Conservation (phyloP, 2,797 vertebrate species). For the Anolis apletophallus region DNA sequence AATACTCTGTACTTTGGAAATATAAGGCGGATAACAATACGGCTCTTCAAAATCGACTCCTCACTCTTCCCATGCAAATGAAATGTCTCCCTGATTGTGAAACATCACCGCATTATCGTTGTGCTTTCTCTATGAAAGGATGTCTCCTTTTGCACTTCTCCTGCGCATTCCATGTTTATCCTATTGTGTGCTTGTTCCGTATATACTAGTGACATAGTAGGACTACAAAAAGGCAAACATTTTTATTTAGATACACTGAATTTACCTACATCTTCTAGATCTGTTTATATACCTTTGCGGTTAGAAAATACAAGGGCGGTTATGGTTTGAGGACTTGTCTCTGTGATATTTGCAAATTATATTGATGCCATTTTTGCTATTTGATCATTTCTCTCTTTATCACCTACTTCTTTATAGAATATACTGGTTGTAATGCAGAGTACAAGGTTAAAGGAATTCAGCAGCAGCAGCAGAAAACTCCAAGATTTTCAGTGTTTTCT, state of each 20-base stretch:
- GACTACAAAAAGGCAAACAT: not conserved
- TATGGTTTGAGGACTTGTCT: too few species aligned
- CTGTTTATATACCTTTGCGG: not conserved
- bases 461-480: too few species aligned
- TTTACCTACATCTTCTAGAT: not conserved
- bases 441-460: not conserved
- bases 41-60: conserved; percentile 23
- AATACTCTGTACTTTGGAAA: not conserved
- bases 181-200: not conserved
- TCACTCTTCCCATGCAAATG: conserved; percentile 25
- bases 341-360: too few species aligned
- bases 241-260: not conserved
- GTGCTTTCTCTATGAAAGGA: not conserved
- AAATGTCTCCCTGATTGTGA: not conserved
- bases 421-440: not conserved
- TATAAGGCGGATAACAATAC: conserved; percentile 22
- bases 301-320: not conserved
- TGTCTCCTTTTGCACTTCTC: not conserved
- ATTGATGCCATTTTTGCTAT: not conserved
- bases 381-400: not conserved
- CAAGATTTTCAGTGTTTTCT: not conserved
- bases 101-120: not conserved
- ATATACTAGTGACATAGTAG: not conserved
- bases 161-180: not conserved
- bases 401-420: not conserved